Percentiles rank a stretch among this genome's conserved stretches.
These are phyloP conservation scores for Odocoileus virginianus DNA, from an alignment of 2,113 vertebrate species.

Conservation along the genomic window DNA sequence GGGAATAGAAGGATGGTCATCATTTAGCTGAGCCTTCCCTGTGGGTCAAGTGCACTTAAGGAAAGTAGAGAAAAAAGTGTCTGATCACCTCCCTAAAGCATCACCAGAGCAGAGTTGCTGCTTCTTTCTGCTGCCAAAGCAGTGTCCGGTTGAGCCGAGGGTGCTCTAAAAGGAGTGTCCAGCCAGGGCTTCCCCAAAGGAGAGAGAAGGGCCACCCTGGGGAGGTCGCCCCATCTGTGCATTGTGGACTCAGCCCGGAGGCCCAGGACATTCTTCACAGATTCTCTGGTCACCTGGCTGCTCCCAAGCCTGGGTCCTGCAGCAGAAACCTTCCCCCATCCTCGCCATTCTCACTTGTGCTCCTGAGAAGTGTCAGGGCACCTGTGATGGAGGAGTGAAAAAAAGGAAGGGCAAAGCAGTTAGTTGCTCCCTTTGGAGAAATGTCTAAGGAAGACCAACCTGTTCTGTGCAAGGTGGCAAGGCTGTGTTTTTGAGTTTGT, in stretches of 20 bases:
- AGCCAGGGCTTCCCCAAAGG: not conserved
- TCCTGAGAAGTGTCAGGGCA: not conserved
- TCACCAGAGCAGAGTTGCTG: too few relatives aligned
- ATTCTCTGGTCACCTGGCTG: not conserved
- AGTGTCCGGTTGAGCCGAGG: fast-evolving
- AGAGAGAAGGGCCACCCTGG: not conserved
- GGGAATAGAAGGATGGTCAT: not conserved
- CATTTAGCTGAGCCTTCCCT: not conserved
- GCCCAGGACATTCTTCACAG: not conserved
- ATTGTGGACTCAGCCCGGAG: not conserved
- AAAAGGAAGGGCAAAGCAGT: not conserved
- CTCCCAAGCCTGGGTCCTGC: too few relatives aligned
- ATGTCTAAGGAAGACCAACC: not conserved
- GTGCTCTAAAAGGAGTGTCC: not conserved
- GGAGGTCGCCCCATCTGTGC: fast-evolving
- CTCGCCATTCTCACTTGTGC: too few relatives aligned
- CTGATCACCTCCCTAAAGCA: too few relatives aligned
- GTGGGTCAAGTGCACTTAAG: not conserved
- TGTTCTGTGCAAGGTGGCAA: not conserved
- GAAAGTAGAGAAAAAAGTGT: not conserved
- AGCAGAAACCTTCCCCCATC: not conserved
- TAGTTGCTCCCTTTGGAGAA: not conserved
- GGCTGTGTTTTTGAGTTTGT: not conserved
- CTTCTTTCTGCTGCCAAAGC: not conserved
- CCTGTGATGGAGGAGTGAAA: not conserved